Conservation (phyloP, 2,888 invertebrate genomes). For the Liopterus haemorrhoidalis region DNA sequence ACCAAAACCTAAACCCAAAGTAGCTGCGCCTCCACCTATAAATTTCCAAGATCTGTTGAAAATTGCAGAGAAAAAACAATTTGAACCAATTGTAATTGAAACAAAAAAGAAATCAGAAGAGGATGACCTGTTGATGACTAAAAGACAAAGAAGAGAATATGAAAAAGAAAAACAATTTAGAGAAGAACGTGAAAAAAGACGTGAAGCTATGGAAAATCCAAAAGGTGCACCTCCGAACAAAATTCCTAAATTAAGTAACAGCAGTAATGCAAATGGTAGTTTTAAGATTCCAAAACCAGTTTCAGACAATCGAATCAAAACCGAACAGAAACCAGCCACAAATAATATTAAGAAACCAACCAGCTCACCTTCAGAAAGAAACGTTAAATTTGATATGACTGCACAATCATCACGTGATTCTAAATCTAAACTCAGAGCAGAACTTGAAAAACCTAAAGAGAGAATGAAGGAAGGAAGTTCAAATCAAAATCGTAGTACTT, state of each 20-base stretch:
- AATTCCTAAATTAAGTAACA: conserved; percentile 32
- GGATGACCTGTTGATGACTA: conserved; percentile 68
- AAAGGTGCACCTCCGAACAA: conserved; percentile 30
- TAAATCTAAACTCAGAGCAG: conserved; percentile 45
- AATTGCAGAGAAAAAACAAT: conserved; percentile 76
- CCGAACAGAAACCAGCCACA: conserved; percentile 20
- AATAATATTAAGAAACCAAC: conserved; percentile 21
- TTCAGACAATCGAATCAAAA: conserved; percentile 17
- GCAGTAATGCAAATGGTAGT: conserved; percentile 18
- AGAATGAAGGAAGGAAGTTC: conserved; percentile 42
- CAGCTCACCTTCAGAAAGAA: conserved; percentile 14
- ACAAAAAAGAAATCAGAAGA: conserved; percentile 50
- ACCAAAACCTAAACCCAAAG: conserved; percentile 55
- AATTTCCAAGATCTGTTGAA: conserved; percentile 74
- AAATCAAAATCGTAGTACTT: conserved; percentile 44
- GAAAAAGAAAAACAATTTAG: conserved; percentile 64
- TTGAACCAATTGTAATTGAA: conserved; percentile 65
- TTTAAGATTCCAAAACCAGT: conserved; percentile 27
- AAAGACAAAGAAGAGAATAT: conserved; percentile 69
- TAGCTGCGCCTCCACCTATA: conserved; percentile 63
- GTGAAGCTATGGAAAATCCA: conserved; percentile 28
- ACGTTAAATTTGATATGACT: conserved; percentile 27
- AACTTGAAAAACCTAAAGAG: too few relatives aligned
- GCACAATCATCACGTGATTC: too few relatives aligned
- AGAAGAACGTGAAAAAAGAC: conserved; percentile 48